phyloP scores from a whole-genome alignment of 2,113 vertebrate species.

The Cynocephalus volans region DNA sequence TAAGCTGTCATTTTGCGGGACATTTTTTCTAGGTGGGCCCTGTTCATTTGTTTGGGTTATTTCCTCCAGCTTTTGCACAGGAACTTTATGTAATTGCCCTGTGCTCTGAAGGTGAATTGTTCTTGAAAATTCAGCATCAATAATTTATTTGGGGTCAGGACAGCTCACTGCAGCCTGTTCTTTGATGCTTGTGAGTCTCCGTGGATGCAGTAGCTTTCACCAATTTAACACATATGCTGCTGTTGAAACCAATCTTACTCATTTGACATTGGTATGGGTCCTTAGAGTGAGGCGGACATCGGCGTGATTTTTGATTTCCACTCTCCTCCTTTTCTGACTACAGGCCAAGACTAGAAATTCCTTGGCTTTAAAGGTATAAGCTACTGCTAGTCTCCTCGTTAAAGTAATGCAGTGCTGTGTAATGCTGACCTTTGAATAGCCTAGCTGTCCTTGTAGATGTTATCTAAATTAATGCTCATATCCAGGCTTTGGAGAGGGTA shows the following conservation, averaged over 20 bases:
- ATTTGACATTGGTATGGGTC: conserved; percentile 17
- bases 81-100: conserved; percentile 75
- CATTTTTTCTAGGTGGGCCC: neutral
- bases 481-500: neutral
- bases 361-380: neutral
- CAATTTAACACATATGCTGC: conserved; percentile 55
- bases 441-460: neutral
- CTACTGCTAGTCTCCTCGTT: neutral
- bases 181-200: conserved; percentile 72
- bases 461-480: neutral
- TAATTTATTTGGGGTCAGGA: conserved; percentile 78
- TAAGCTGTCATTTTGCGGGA: conserved; percentile 39
- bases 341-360: neutral
- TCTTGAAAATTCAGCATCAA: conserved; percentile 79
- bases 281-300: neutral
- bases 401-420: neutral
- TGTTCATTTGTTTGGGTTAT: conserved; percentile 66
- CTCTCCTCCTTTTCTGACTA: conserved; percentile 26
- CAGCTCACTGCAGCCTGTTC: conserved; percentile 70
- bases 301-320: conserved; percentile 31
- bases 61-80: conserved; percentile 70
- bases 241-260: conserved; percentile 44
- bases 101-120: conserved; percentile 83
- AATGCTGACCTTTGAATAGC: neutral
- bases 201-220: conserved; percentile 59